Percentiles rank a stretch among this genome's conserved stretches.
Evolutionary conservation across 2,113 vertebrate genomes (phyloP).

Genomic region (Spheniscus mendiculus): DNA sequence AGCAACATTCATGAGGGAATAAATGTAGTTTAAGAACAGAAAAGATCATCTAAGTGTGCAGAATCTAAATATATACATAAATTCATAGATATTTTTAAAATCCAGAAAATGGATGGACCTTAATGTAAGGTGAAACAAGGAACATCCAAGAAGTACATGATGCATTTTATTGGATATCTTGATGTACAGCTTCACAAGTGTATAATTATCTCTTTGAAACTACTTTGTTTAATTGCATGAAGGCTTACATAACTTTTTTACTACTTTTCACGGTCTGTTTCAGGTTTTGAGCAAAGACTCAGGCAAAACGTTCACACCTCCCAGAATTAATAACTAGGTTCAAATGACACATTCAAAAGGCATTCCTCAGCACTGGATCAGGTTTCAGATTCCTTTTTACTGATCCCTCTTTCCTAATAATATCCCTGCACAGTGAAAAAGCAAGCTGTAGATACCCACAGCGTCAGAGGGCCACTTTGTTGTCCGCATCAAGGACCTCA

Average conservation of each 20-base stretch:
- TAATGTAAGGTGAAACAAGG: background rate
- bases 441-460: background rate
- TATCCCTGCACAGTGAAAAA: slow-evolving; percentile 3
- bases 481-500: background rate
- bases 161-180: background rate
- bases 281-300: slow-evolving; percentile 9
- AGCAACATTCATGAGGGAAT: background rate
- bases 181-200: background rate
- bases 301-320: slow-evolving; percentile 1
- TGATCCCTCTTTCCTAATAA: slow-evolving; percentile 49
- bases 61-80: background rate
- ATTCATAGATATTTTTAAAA: background rate
- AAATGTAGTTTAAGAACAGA: background rate
- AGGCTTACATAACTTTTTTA: background rate
- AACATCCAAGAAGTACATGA: background rate
- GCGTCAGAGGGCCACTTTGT: background rate
- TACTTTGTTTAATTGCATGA: background rate
- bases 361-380: slow-evolving; percentile 43
- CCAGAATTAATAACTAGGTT: slow-evolving; percentile 16
- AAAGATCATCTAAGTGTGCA: background rate
- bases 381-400: slow-evolving; percentile 55
- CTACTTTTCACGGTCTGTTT: background rate
- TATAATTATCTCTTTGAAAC: background rate
- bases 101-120: background rate
- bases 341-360: slow-evolving; percentile 36